Conservation (phyloP, 2,797 vertebrate species). For the Zalophus californianus region DNA sequence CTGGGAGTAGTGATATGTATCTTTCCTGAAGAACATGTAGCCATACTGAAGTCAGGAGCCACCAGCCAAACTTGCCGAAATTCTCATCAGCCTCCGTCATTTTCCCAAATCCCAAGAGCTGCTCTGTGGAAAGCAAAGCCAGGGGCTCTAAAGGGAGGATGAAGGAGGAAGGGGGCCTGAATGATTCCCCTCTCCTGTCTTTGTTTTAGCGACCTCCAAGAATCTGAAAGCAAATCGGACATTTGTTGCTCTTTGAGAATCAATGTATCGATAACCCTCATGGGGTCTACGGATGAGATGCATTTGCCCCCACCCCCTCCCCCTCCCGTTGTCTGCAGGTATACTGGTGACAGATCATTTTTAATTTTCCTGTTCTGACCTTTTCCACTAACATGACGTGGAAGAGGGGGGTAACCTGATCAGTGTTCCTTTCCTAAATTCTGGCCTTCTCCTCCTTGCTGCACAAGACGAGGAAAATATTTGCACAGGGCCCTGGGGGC, state of each 20-base stretch:
- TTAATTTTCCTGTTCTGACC: not conserved
- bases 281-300: accelerated
- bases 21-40: not conserved
- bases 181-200: not conserved
- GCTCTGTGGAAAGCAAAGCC: not conserved
- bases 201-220: not conserved
- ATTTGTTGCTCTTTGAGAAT: not conserved
- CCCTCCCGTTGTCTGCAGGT: not conserved
- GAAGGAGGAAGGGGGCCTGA: not conserved
- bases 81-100: not conserved
- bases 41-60: not conserved
- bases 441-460: not conserved
- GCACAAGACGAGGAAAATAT: not conserved
- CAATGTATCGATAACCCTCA: not conserved
- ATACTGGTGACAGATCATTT: not conserved
- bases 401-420: not conserved
- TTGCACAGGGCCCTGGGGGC: too few relatives aligned
- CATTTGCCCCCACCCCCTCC: not conserved
- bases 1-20: not conserved
- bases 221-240: not conserved
- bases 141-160: not conserved
- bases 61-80: not conserved
- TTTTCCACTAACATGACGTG: not conserved
- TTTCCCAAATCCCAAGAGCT: not conserved
- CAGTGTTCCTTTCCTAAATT: not conserved